Percentiles rank a stretch among this genome's conserved stretches.
phyloP scores from a whole-genome alignment of 2,797 vertebrate species.

The Coilia nasus region DNA sequence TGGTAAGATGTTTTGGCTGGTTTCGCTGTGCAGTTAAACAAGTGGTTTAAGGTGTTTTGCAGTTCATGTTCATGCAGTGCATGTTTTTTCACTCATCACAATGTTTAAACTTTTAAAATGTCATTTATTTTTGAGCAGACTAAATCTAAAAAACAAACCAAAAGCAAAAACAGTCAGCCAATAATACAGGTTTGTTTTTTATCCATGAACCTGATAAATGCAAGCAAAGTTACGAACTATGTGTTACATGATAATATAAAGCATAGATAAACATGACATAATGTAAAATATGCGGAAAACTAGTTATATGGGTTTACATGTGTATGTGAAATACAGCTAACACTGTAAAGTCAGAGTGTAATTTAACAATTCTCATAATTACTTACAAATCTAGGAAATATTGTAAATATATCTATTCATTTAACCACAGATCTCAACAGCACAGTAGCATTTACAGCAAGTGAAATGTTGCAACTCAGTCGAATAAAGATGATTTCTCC shows the following conservation, averaged over 20 bases:
- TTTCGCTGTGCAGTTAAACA: constrained; percentile 48
- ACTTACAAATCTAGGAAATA: background rate
- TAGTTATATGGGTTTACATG: too few relatives aligned
- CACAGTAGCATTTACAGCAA: background rate
- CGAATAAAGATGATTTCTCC: background rate
- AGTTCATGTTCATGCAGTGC: constrained; percentile 4
- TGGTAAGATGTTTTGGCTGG: constrained; percentile 35
- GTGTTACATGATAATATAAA: background rate
- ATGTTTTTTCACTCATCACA: constrained; percentile 30
- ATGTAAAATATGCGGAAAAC: background rate
- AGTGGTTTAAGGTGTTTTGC: constrained; percentile 49
- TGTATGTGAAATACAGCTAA: too few relatives aligned
- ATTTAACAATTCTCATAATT: too few relatives aligned
- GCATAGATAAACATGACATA: background rate
- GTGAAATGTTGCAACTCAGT: background rate
- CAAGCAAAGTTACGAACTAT: background rate
- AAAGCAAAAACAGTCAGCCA: background rate
- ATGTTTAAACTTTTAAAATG: background rate
- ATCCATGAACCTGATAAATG: background rate
- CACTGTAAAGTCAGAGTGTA: too few relatives aligned
- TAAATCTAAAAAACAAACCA: background rate
- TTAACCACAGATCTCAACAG: background rate
- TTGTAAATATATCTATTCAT: background rate
- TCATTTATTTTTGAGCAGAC: background rate
- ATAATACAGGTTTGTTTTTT: background rate